Evolutionary conservation across 2,113 vertebrate species (phyloP).

Genomic region (Lepus europaeus): DNA sequence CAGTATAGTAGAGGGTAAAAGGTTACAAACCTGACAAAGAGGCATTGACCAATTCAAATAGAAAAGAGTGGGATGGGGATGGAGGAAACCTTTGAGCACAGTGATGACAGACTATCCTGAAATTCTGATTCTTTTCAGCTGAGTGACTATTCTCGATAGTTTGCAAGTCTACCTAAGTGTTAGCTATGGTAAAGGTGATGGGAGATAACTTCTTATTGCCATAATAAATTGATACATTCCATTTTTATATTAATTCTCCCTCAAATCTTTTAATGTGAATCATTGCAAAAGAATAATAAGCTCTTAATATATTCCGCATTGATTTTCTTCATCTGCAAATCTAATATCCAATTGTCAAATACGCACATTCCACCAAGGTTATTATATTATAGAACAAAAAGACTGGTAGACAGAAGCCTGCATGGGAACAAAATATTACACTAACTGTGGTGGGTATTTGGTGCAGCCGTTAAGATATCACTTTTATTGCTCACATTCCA

Average conservation of each 20-base stretch:
- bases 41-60: background rate
- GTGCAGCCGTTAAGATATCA: no score
- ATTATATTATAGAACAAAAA: background rate
- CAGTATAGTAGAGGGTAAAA: background rate
- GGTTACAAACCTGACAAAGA: background rate
- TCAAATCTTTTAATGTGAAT: conserved; percentile 3
- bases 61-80: background rate
- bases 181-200: background rate
- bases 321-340: background rate
- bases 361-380: background rate
- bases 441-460: no score
- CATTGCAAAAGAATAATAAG: background rate
- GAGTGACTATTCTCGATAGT: background rate
- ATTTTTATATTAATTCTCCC: background rate
- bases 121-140: background rate
- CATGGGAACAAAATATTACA: background rate
- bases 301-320: background rate
- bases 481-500: no score
- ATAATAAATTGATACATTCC: background rate
- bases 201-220: background rate
- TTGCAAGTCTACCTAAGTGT: background rate
- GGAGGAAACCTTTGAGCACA: background rate
- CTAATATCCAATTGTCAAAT: background rate
- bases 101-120: background rate
- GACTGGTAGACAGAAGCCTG: background rate